phyloP scores from a whole-genome alignment of 2,113 vertebrate genomes.

The Calypte anna region DNA sequence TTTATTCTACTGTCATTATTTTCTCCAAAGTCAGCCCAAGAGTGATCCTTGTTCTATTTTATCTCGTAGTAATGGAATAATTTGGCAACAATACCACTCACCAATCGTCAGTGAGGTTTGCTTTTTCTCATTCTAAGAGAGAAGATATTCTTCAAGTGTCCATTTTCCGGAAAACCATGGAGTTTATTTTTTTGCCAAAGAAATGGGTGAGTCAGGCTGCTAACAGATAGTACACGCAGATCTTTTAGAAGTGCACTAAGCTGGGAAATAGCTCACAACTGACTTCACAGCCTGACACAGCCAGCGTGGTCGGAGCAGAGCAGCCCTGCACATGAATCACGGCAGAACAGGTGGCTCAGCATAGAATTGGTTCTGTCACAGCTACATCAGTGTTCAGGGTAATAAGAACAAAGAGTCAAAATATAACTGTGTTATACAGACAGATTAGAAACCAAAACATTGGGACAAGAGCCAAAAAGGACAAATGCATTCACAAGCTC shows the following conservation, averaged over 20 bases:
- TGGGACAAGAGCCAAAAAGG: not conserved
- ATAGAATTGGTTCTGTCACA: not conserved
- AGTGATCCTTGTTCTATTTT: not conserved
- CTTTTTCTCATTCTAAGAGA: not conserved
- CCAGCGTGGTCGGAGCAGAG: rapidly evolving
- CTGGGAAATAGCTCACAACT: not conserved
- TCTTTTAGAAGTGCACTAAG: not conserved
- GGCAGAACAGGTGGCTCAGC: not conserved
- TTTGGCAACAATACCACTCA: not conserved
- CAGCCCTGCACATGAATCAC: not conserved
- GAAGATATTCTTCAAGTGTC: not conserved
- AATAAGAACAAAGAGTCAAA: not conserved
- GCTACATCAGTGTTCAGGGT: not conserved
- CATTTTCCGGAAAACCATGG: not conserved
- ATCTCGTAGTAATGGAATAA: not conserved
- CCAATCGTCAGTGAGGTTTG: rapidly evolving
- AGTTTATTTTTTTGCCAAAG: not conserved
- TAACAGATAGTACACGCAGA: conserved; percentile 41
- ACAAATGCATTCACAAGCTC: not conserved
- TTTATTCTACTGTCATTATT: not conserved
- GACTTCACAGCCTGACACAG: not conserved
- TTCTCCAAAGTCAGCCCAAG: not conserved
- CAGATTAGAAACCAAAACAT: not conserved
- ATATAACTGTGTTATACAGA: not conserved
- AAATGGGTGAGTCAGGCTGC: conserved; percentile 16